phyloP scores from a whole-genome alignment of 2,797 vertebrate genomes.

The Coranthus polyacanthus region DNA sequence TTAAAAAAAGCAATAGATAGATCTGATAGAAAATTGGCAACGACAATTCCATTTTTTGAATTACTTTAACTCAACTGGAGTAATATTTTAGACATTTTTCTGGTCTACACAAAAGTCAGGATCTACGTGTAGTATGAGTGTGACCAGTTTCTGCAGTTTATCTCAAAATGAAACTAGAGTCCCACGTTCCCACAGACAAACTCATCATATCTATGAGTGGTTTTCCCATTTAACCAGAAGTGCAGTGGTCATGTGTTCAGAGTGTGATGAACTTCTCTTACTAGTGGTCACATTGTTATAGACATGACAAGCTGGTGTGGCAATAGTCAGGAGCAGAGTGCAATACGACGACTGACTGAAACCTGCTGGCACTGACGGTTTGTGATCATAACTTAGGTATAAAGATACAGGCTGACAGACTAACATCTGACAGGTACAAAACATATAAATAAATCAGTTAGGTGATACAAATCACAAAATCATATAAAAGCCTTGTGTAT shows the following conservation, averaged over 20 bases:
- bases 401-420: too few species aligned
- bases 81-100: not conserved
- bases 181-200: not conserved
- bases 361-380: not conserved
- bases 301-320: conserved; percentile 16
- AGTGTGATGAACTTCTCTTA: conserved; percentile 55
- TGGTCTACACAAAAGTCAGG: not conserved
- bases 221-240: not conserved
- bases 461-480: conserved; percentile 5
- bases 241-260: conserved; percentile 37
- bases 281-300: conserved; percentile 19
- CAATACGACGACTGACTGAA: conserved; percentile 24
- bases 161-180: not conserved
- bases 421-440: not conserved
- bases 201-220: not conserved
- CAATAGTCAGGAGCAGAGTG: conserved; percentile 49
- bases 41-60: not conserved
- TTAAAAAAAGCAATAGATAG: too few species aligned
- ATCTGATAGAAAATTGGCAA: not conserved
- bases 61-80: not conserved
- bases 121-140: not conserved
- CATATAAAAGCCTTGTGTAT: conserved; percentile 3
- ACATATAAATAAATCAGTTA: conserved; percentile 44
- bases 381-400: too few species aligned
- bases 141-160: not conserved